Evolutionary conservation across 2,113 vertebrate genomes (phyloP).

Genomic region (Epinephelus moara): DNA sequence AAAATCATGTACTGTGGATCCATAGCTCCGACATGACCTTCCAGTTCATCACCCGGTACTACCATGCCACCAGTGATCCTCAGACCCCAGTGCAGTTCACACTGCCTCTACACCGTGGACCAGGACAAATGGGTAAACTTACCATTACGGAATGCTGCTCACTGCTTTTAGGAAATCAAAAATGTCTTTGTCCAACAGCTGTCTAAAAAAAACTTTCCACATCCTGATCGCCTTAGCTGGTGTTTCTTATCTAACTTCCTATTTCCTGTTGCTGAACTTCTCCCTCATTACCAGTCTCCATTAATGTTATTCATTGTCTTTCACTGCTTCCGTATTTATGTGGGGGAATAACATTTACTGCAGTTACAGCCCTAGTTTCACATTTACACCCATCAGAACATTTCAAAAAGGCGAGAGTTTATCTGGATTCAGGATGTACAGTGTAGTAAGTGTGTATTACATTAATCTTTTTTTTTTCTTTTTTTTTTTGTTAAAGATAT

Average conservation of each 20-base stretch:
- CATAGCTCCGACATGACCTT: background rate
- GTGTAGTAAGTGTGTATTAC: background rate
- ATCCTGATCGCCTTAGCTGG: background rate
- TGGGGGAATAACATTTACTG: background rate
- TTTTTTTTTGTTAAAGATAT: too few species aligned
- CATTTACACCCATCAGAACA: background rate
- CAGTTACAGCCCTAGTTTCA: background rate
- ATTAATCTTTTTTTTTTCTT: too few species aligned
- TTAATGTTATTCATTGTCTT: background rate
- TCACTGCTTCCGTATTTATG: background rate
- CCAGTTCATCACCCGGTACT: background rate
- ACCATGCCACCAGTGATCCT: rapidly evolving
- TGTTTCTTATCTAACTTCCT: background rate
- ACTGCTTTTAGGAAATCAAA: background rate
- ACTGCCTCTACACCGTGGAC: background rate
- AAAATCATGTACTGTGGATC: background rate
- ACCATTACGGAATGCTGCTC: background rate
- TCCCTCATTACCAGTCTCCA: background rate
- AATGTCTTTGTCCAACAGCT: background rate
- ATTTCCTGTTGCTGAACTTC: background rate
- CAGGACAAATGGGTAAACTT: background rate
- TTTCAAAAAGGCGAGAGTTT: background rate
- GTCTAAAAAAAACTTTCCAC: background rate
- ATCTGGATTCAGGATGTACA: background rate
- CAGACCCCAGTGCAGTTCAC: background rate